Conservation (phyloP, 2,113 vertebrate genomes). For the Melanerpes aurifrons region DNA sequence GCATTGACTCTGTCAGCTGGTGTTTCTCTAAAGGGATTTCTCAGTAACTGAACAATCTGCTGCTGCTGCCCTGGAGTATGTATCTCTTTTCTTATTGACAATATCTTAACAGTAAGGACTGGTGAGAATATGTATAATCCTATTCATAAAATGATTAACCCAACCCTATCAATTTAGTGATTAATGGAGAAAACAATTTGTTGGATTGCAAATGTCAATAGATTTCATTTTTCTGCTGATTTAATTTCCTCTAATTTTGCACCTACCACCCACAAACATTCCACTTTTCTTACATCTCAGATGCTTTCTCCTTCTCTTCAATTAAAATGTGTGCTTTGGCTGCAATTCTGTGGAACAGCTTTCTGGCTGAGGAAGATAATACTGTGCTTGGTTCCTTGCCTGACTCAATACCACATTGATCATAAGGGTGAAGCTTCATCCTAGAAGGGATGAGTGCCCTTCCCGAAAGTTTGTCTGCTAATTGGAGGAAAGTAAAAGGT, state of each 20-base stretch:
- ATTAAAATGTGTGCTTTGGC: conserved; percentile 33
- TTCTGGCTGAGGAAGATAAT: conserved; percentile 36
- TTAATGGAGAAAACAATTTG: conserved; percentile 43
- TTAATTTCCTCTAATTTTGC: conserved; percentile 48
- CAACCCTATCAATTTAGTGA: not conserved
- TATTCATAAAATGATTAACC: conserved; percentile 28
- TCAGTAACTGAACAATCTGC: conserved; percentile 12
- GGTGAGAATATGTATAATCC: not conserved
- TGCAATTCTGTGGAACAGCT: not conserved
- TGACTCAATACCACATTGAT: conserved; percentile 23
- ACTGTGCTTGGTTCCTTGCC: conserved; percentile 18
- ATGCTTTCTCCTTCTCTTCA: conserved; percentile 17
- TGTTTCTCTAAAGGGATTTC: conserved; percentile 24
- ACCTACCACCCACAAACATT: conserved; percentile 37
- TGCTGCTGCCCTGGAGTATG: not conserved
- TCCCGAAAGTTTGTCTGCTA: conserved; percentile 34
- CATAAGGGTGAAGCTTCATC: not conserved
- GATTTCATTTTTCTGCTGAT: conserved; percentile 24
- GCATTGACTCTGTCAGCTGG: not conserved
- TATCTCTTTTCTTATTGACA: not conserved
- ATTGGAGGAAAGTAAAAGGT: not conserved
- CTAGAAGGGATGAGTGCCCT: not conserved
- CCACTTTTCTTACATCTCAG: not conserved
- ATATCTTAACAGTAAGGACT: not conserved
- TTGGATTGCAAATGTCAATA: conserved; percentile 19